phyloP scores from a whole-genome alignment of 1,140 invertebrate genomes.

The Paraescarpia echinospica region DNA sequence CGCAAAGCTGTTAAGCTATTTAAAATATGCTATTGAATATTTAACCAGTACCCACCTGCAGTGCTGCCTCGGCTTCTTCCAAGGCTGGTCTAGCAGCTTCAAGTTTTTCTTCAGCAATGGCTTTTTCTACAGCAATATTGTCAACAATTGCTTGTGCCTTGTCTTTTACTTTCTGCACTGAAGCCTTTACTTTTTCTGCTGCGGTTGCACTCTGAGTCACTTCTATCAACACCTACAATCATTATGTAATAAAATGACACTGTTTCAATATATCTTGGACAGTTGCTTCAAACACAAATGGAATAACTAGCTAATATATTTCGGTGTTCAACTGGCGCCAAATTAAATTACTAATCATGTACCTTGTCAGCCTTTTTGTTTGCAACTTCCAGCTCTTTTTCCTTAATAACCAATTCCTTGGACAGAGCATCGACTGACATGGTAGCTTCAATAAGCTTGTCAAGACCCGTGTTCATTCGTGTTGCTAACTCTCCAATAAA shows the following conservation, averaged over 20 bases:
- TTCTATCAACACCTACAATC: constrained; percentile 51
- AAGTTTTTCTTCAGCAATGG: not conserved
- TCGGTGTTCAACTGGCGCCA: not conserved
- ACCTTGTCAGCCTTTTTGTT: constrained; percentile 82
- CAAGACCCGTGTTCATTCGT: constrained; percentile 90
- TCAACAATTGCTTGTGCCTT: constrained; percentile 89
- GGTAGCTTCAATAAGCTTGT: constrained; percentile 92
- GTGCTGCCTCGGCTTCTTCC: constrained; percentile 90
- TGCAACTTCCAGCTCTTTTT: constrained; percentile 85
- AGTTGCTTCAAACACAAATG: not conserved
- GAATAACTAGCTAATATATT: not conserved
- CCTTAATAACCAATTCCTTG: constrained; percentile 90
- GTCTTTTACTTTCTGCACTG: constrained; percentile 92
- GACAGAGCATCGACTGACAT: constrained; percentile 87
- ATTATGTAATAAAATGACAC: not conserved
- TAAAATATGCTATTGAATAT: too few species aligned
- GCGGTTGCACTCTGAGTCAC: constrained; percentile 90
- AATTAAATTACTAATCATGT: not conserved
- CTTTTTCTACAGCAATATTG: constrained; percentile 70
- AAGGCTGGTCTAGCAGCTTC: constrained; percentile 84
- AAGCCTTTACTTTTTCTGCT: constrained; percentile 92
- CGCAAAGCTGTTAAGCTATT: too few species aligned
- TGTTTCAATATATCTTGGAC: constrained; percentile 29
- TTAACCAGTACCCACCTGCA: constrained; percentile 64
- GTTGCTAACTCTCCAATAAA: constrained; percentile 85